These are phyloP conservation scores for Rutpela maculata DNA, from an alignment of 2,888 invertebrate species.

Conservation along the genomic window DNA sequence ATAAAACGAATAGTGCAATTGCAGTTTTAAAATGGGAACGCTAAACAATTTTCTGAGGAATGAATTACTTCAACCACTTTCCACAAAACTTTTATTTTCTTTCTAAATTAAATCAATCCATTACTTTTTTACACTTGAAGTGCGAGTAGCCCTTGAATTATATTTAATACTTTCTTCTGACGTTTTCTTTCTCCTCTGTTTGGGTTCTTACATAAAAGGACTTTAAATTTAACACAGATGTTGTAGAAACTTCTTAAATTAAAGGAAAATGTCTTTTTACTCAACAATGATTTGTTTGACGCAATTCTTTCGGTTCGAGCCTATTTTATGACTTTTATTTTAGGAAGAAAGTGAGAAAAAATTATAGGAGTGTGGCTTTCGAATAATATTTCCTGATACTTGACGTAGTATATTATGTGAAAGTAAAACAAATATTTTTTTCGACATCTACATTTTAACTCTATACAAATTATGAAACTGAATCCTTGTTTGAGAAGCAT, in stretches of 20 bases:
- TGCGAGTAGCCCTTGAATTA: conserved; percentile 12
- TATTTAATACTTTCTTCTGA: conserved; percentile 31
- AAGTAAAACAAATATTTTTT: no score
- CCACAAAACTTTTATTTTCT: background rate
- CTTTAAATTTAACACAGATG: conserved; percentile 38
- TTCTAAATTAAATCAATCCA: conserved; percentile 20
- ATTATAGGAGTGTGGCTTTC: background rate
- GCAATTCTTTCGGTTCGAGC: conserved; percentile 4
- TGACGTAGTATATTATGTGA: no score
- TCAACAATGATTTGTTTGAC: conserved; percentile 20
- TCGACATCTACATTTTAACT: no score
- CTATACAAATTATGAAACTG: no score
- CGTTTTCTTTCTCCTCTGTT: conserved; percentile 10
- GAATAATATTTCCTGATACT: background rate
- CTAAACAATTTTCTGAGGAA: background rate
- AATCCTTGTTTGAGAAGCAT: no score
- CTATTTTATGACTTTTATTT: conserved; percentile 23
- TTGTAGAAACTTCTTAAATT: conserved; percentile 33
- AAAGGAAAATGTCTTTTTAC: conserved; percentile 27
- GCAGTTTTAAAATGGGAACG: conserved; percentile 2
- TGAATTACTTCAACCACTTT: background rate
- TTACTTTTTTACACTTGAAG: conserved; percentile 1
- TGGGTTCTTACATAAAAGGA: conserved; percentile 7
- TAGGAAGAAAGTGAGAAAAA: background rate
- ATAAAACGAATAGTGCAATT: conserved; percentile 28